Evolutionary conservation across 2,797 vertebrate species (phyloP).

Genomic region (Hoplostethus atlanticus): DNA sequence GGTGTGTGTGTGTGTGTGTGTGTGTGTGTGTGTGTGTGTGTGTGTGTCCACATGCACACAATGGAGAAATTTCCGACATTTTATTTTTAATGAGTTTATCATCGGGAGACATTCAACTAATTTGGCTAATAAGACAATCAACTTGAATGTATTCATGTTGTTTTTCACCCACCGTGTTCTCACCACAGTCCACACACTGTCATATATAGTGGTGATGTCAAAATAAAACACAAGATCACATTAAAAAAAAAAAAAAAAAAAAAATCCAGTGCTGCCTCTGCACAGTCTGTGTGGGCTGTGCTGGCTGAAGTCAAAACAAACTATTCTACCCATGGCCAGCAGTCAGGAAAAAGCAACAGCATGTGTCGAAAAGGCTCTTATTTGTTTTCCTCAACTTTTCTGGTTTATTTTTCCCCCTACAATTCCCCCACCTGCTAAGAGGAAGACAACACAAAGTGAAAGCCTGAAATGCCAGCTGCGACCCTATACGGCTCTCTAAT

Average conservation of each 20-base stretch:
- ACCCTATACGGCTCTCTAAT: slow-evolving; percentile 40
- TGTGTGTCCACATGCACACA: slow-evolving; percentile 27
- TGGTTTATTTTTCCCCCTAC: slow-evolving; percentile 47
- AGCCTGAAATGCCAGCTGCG: slow-evolving; percentile 48
- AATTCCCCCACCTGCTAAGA: slow-evolving; percentile 46
- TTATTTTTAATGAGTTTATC: neutral
- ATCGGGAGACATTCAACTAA: neutral
- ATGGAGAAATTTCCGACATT: neutral
- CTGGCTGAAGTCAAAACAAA: slow-evolving; percentile 73
- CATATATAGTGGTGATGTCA: slow-evolving; percentile 38
- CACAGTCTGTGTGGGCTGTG: slow-evolving; percentile 60
- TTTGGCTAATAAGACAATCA: neutral
- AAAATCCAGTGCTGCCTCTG: slow-evolving; percentile 40
- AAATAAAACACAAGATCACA: slow-evolving; percentile 34
- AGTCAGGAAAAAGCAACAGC: slow-evolving; percentile 64
- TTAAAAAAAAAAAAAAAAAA: slow-evolving; percentile 1
- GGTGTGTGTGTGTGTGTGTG: slow-evolving; percentile 41
- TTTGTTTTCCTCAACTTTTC: slow-evolving; percentile 68
- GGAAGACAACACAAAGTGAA: slow-evolving; percentile 39
- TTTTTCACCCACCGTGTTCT: slow-evolving; percentile 34
- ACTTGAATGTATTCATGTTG: slow-evolving; percentile 25
- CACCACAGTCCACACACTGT: slow-evolving; percentile 12
- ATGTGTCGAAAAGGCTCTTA: slow-evolving; percentile 68
- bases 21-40: slow-evolving; percentile 8
- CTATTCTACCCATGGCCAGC: slow-evolving; percentile 55